phyloP scores from a whole-genome alignment of 2,888 invertebrate genomes.

The Neocrepidodera transversa region DNA sequence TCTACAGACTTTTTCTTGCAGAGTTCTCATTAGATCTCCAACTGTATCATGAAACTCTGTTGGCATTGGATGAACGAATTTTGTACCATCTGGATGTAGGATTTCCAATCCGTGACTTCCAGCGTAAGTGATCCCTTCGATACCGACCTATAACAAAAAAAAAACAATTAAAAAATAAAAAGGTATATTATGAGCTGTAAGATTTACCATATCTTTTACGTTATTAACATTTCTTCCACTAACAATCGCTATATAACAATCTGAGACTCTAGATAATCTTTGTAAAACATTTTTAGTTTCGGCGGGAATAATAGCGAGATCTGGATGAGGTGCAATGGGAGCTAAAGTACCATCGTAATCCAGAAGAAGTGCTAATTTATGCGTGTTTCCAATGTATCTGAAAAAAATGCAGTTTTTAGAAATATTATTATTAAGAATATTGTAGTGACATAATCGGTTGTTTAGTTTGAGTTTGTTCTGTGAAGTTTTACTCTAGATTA shows the following conservation, averaged over 20 bases:
- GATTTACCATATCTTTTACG: slow-evolving; percentile 81
- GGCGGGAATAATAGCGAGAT: slow-evolving; percentile 82
- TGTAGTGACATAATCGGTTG: too few species aligned
- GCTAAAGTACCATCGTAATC: slow-evolving; percentile 91
- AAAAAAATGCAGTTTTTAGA: too few species aligned
- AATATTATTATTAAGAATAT: too few species aligned
- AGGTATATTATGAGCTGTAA: background rate
- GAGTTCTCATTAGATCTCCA: slow-evolving; percentile 74
- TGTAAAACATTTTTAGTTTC: slow-evolving; percentile 86
- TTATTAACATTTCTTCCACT: slow-evolving; percentile 88
- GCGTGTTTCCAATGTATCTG: slow-evolving; percentile 85
- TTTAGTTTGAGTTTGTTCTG: too few species aligned
- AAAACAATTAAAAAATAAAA: slow-evolving; percentile 25
- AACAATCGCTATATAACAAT: slow-evolving; percentile 86
- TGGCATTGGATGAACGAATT: slow-evolving; percentile 91
- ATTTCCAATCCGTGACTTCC: slow-evolving; percentile 91
- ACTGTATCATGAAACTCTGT: slow-evolving; percentile 83
- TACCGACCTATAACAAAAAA: slow-evolving; percentile 69
- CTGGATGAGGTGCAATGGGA: slow-evolving; percentile 89
- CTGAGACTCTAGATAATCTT: slow-evolving; percentile 82
- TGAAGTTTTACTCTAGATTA: too few species aligned
- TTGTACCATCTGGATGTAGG: slow-evolving; percentile 87
- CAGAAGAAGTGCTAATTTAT: slow-evolving; percentile 81
- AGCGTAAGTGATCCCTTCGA: slow-evolving; percentile 89
- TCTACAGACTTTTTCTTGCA: slow-evolving; percentile 84